Percentiles rank a stretch among this genome's conserved stretches.
These are phyloP conservation scores for Drosophila pegasa DNA, from an alignment of 2,888 invertebrate species.

Conservation along the genomic window DNA sequence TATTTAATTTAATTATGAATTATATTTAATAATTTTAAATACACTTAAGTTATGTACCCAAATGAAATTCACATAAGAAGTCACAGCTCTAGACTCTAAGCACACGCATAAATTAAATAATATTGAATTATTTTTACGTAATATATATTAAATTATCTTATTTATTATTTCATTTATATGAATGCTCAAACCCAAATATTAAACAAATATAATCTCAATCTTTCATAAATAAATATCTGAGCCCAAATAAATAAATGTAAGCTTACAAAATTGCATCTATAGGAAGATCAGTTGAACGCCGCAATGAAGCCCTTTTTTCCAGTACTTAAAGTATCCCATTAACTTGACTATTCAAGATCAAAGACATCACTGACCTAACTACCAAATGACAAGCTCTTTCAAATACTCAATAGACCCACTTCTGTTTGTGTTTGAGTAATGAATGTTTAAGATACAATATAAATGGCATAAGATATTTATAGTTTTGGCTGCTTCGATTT, in stretches of 20 bases:
- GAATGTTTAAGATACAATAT: slow-evolving; percentile 10
- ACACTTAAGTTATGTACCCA: too few species aligned
- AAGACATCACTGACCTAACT: slow-evolving; percentile 14
- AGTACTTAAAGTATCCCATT: neutral
- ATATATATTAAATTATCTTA: too few species aligned
- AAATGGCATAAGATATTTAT: slow-evolving; percentile 19
- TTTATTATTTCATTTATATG: neutral
- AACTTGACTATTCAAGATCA: slow-evolving; percentile 4
- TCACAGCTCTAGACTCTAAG: too few species aligned
- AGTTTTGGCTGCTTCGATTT: slow-evolving; percentile 54
- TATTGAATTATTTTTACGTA: too few species aligned
- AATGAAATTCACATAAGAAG: too few species aligned
- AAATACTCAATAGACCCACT: slow-evolving; percentile 7
- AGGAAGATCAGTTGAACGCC: neutral
- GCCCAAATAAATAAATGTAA: neutral
- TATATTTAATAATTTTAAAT: too few species aligned
- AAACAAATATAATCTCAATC: neutral
- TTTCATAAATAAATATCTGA: neutral
- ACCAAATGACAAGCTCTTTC: slow-evolving; percentile 6
- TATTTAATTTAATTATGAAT: too few species aligned
- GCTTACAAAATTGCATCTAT: neutral
- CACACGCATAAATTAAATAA: too few species aligned
- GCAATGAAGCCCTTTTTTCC: neutral
- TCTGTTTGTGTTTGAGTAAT: slow-evolving; percentile 10
- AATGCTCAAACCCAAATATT: too few species aligned